These are phyloP conservation scores for Zootoca vivipara DNA, from an alignment of 2,113 vertebrate genomes.

Conservation along the genomic window DNA sequence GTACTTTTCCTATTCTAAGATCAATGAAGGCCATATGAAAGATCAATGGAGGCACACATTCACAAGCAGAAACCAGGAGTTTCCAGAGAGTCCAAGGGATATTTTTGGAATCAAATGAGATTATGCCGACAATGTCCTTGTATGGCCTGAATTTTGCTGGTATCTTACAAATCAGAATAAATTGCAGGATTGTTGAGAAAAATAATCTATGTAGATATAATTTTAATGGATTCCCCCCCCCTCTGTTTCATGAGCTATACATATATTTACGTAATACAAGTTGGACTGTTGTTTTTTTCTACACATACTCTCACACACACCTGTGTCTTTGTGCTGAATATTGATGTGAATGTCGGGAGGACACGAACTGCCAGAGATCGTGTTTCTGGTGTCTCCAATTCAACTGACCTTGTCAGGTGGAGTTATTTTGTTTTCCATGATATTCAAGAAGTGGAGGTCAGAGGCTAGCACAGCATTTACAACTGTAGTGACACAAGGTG, in stretches of 20 bases:
- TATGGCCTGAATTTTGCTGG: background rate
- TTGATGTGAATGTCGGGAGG: background rate
- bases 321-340: background rate
- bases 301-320: background rate
- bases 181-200: background rate
- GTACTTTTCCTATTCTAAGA: background rate
- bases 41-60: background rate
- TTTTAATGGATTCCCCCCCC: background rate
- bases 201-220: background rate
- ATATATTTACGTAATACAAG: background rate
- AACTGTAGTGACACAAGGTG: background rate
- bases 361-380: background rate
- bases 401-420: background rate
- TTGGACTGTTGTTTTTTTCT: background rate
- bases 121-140: background rate
- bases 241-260: background rate
- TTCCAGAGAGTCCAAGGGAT: background rate
- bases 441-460: slow-evolving; percentile 13
- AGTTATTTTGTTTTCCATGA: background rate
- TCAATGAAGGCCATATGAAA: background rate
- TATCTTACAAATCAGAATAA: background rate
- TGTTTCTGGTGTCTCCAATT: background rate
- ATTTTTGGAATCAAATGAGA: background rate
- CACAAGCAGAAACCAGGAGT: background rate
- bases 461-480: background rate